Percentiles rank a stretch among this genome's conserved stretches.
Conservation (phyloP, 2,888 invertebrate species). For the Drosophila flavopinicola region DNA sequence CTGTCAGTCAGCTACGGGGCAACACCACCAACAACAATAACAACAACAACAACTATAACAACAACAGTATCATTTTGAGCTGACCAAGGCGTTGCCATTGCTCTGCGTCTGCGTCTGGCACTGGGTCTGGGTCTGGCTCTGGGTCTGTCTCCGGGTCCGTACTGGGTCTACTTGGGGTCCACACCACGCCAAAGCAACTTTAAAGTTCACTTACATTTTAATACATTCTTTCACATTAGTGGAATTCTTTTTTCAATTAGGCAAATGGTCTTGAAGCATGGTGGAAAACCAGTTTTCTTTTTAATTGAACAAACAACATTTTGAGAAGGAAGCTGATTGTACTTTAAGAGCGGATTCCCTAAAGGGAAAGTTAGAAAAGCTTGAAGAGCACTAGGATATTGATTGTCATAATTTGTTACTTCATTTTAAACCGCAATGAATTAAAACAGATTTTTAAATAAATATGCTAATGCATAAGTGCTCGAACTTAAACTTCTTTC, state of each 20-base stretch:
- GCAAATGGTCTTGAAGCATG: slow-evolving; percentile 43
- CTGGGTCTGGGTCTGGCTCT: slow-evolving; percentile 22
- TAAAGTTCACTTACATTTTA: slow-evolving; percentile 48
- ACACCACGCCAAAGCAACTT: slow-evolving; percentile 37
- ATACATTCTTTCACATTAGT: slow-evolving; percentile 34
- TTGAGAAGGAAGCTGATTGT: not conserved
- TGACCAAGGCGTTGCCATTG: slow-evolving; percentile 71
- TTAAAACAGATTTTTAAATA: not conserved
- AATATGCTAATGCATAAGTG: too few relatives aligned
- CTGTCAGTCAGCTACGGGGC: slow-evolving; percentile 79
- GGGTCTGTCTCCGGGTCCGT: not conserved
- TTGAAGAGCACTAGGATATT: too few relatives aligned
- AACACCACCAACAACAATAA: slow-evolving; percentile 30
- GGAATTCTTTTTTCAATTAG: slow-evolving; percentile 59
- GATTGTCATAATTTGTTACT: too few relatives aligned
- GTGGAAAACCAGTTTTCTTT: slow-evolving; percentile 19
- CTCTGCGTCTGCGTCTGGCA: slow-evolving; percentile 26
- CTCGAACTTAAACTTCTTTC: too few relatives aligned
- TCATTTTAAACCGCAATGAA: too few relatives aligned
- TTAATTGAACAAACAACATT: slow-evolving; percentile 9
- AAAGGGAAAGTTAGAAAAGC: not conserved
- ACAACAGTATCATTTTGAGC: slow-evolving; percentile 56
- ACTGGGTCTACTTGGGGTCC: slow-evolving; percentile 12
- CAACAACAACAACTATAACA: slow-evolving; percentile 32
- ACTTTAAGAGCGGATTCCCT: not conserved